Conservation (phyloP, 2,113 vertebrate species). For the Amblyornis subalaris region DNA sequence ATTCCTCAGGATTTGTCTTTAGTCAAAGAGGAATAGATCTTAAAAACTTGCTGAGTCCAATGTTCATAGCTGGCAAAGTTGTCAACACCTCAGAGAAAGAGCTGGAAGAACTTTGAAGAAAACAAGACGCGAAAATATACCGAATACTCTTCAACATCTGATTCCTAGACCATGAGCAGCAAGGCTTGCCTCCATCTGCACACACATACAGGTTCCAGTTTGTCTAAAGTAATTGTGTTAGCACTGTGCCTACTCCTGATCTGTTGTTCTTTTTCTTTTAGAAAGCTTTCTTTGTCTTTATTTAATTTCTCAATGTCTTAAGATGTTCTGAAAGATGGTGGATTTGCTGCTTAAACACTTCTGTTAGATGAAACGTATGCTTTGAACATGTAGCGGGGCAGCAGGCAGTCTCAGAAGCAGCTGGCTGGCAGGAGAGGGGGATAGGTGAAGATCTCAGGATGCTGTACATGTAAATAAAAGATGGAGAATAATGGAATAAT, state of each 20-base stretch:
- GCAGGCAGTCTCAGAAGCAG: not conserved
- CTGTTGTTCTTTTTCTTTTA: not conserved
- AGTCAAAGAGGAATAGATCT: not conserved
- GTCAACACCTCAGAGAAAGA: not conserved
- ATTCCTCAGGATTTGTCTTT: not conserved
- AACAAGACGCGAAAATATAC: not conserved
- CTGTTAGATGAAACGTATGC: not conserved
- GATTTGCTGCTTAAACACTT: not conserved
- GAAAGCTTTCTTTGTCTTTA: not conserved
- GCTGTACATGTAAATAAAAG: not conserved
- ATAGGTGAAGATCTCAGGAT: not conserved
- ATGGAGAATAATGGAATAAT: not conserved
- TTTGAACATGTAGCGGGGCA: not conserved
- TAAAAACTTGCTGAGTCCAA: not conserved
- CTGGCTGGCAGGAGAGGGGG: not conserved
- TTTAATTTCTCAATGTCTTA: not conserved
- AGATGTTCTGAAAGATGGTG: not conserved
- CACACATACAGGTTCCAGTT: not conserved
- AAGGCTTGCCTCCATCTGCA: not conserved
- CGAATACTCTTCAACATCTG: not conserved
- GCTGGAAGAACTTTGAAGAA: not conserved
- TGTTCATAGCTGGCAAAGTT: not conserved
- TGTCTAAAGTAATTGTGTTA: not conserved
- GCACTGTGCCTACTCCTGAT: not conserved
- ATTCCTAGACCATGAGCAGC: not conserved